These are phyloP conservation scores for Xiphydria camelus DNA, from an alignment of 2,888 invertebrate species.

Conservation along the genomic window DNA sequence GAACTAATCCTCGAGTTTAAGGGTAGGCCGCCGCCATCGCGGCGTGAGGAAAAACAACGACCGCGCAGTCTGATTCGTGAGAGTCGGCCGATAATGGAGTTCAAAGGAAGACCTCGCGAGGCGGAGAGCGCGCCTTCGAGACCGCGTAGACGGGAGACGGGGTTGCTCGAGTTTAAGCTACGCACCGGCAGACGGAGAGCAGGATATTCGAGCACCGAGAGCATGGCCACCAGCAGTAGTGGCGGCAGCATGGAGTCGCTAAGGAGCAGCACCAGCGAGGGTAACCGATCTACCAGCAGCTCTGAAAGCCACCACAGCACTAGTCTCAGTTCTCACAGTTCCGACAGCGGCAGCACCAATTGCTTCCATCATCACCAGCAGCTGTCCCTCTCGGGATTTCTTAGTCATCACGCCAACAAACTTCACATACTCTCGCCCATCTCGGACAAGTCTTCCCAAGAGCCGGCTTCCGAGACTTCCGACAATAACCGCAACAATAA, in stretches of 20 bases:
- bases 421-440: conserved; percentile 86
- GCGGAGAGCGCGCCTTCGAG: conserved; percentile 40
- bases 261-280: conserved; percentile 85
- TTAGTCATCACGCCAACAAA: conserved; percentile 73
- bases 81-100: conserved; percentile 70
- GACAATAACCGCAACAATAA: conserved; percentile 80
- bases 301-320: conserved; percentile 83
- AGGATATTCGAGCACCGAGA: conserved; percentile 80
- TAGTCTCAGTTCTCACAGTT: conserved; percentile 83
- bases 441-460: conserved; percentile 87
- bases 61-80: conserved; percentile 52
- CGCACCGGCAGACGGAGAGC: conserved; percentile 65
- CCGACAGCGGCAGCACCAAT: conserved; percentile 73
- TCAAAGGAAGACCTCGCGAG: conserved; percentile 68
- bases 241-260: conserved; percentile 87
- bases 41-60: conserved; percentile 36
- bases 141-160: conserved; percentile 57
- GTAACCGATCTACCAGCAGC: conserved; percentile 82
- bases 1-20: conserved; percentile 67
- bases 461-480: conserved; percentile 80
- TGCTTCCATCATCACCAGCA: conserved; percentile 63
- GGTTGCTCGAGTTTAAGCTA: conserved; percentile 64
- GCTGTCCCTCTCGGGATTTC: conserved; percentile 65
- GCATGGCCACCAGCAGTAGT: conserved; percentile 85
- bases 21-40: conserved; percentile 65